Percentiles rank a stretch among this genome's conserved stretches.
Conservation (phyloP, 2,113 vertebrate genomes). For the Tauraco erythrolophus region DNA sequence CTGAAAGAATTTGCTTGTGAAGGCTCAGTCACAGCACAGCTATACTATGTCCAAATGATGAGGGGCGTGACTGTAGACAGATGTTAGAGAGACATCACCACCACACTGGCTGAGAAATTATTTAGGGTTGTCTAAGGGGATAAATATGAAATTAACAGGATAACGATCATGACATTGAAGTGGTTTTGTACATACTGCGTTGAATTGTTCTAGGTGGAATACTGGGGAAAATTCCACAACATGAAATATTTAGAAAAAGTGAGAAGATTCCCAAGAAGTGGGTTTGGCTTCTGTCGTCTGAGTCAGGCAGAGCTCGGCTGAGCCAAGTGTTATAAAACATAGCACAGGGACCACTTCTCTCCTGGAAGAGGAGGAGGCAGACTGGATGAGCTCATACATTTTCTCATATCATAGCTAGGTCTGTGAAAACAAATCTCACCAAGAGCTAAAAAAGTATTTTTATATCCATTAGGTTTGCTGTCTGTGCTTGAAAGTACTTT, state of each 20-base stretch:
- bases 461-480: constrained; percentile 39
- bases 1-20: neutral
- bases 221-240: neutral
- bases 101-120: neutral
- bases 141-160: neutral
- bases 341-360: neutral
- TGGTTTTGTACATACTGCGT: neutral
- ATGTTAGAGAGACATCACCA: neutral
- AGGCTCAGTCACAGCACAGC: neutral
- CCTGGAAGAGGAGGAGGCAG: neutral
- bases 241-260: neutral
- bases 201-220: neutral
- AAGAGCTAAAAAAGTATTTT: neutral
- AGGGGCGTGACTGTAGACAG: neutral
- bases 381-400: neutral
- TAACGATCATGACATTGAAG: fast-evolving
- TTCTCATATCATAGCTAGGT: neutral
- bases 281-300: neutral
- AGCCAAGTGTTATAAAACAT: neutral
- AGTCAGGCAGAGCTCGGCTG: neutral
- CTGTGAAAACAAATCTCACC: constrained; percentile 26
- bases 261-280: neutral
- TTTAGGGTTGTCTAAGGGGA: neutral
- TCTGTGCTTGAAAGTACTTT: constrained; percentile 25
- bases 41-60: neutral